Evolutionary conservation across 2,888 invertebrate species (phyloP).

Genomic region (Athalia rosae): DNA sequence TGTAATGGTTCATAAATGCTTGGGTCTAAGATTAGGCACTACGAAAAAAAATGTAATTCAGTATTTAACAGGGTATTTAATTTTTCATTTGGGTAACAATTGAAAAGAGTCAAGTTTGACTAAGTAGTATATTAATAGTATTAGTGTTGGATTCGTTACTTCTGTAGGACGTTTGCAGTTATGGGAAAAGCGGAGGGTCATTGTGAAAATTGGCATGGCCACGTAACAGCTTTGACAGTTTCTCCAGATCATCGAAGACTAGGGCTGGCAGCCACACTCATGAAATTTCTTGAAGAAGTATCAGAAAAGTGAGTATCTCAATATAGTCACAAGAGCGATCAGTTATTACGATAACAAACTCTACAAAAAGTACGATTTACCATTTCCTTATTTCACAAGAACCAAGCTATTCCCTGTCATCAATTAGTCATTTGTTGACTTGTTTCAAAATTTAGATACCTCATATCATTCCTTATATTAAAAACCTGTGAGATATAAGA

Average conservation of each 20-base stretch:
- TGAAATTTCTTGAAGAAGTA: conserved; percentile 95
- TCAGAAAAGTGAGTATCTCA: conserved; percentile 87
- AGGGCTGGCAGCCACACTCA: conserved; percentile 93
- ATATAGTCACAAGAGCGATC: too few relatives aligned
- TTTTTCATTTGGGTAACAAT: background rate
- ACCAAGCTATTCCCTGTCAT: too few relatives aligned
- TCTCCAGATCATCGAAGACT: conserved; percentile 94
- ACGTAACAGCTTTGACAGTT: conserved; percentile 98
- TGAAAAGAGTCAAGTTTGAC: background rate
- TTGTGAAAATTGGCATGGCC: conserved; percentile 98
- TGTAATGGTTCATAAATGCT: too few relatives aligned
- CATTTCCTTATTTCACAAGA: too few relatives aligned
- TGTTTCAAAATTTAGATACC: too few relatives aligned
- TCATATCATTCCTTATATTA: background rate
- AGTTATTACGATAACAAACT: too few relatives aligned
- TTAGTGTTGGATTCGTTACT: conserved; percentile 28
- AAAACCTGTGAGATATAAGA: background rate
- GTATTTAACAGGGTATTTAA: too few relatives aligned
- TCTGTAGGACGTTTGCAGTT: conserved; percentile 78
- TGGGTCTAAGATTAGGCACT: too few relatives aligned
- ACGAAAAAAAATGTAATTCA: too few relatives aligned
- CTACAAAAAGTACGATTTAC: too few relatives aligned
- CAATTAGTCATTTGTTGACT: too few relatives aligned
- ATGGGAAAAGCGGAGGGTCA: conserved; percentile 99
- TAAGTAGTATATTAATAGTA: background rate